Percentiles rank a stretch among this genome's conserved stretches.
Evolutionary conservation across 2,113 vertebrate genomes (phyloP).

Genomic region (Catharus fuscescens): DNA sequence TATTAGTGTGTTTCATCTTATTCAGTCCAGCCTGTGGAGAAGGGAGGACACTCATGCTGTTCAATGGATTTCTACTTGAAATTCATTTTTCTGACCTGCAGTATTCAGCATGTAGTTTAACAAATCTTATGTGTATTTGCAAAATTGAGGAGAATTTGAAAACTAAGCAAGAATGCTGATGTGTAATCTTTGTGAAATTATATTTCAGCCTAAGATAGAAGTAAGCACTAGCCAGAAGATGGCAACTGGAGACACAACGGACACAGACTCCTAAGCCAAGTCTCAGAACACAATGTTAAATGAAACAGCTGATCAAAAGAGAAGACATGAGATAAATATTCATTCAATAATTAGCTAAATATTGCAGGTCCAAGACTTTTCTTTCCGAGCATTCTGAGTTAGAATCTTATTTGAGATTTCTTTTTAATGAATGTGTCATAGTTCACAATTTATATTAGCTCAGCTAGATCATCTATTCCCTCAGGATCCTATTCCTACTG

Average conservation of each 20-base stretch:
- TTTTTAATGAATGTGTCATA: slow-evolving; percentile 7
- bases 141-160: not conserved
- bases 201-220: not conserved
- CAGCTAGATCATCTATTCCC: not conserved
- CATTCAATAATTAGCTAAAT: not conserved
- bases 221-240: not conserved
- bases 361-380: not conserved
- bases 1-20: not conserved
- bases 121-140: not conserved
- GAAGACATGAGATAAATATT: not conserved
- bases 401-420: not conserved
- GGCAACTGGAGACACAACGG: not conserved
- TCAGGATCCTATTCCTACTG: not conserved
- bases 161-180: not conserved
- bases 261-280: not conserved
- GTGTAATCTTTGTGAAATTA: not conserved
- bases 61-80: not conserved
- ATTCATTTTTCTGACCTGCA: not conserved
- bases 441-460: slow-evolving; percentile 1
- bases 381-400: not conserved
- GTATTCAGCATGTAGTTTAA: not conserved
- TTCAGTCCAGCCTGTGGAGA: not conserved
- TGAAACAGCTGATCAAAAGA: not conserved
- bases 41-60: not conserved
- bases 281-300: not conserved